phyloP scores from a whole-genome alignment of 2,888 invertebrate genomes.

The Pollenia angustigena region DNA sequence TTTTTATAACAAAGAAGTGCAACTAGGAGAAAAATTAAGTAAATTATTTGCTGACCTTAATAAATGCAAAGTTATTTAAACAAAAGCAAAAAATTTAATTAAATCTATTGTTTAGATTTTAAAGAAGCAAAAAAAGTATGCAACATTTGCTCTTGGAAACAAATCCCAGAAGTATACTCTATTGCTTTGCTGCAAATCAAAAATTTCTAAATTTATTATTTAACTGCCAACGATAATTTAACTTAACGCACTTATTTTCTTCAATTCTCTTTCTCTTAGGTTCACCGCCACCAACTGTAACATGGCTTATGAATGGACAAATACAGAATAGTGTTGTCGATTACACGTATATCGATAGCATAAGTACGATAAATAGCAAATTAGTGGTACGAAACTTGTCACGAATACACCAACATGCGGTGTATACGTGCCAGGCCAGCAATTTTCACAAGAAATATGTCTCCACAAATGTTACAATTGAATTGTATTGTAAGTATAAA shows the following conservation, averaged over 20 bases:
- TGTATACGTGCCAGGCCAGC: slow-evolving; percentile 91
- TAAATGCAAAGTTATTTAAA: too few relatives aligned
- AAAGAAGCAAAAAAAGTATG: too few relatives aligned
- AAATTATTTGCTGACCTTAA: too few relatives aligned
- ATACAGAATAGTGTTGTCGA: slow-evolving; percentile 84
- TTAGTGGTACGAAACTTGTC: slow-evolving; percentile 87
- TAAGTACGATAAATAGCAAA: slow-evolving; percentile 86
- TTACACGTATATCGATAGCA: slow-evolving; percentile 81
- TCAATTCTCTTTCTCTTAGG: slow-evolving; percentile 84
- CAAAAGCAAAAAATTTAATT: too few relatives aligned
- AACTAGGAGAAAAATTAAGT: too few relatives aligned
- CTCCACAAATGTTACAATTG: slow-evolving; percentile 89
- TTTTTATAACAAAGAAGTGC: background rate
- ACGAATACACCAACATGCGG: slow-evolving; percentile 89
- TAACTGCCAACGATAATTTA: too few relatives aligned
- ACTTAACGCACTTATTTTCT: background rate
- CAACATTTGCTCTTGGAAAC: too few relatives aligned
- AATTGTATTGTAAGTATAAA: slow-evolving; percentile 89
- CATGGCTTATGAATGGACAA: slow-evolving; percentile 90
- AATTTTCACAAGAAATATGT: slow-evolving; percentile 87
- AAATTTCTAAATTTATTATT: too few relatives aligned
- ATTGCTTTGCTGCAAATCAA: too few relatives aligned
- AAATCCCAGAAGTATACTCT: too few relatives aligned
- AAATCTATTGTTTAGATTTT: too few relatives aligned
- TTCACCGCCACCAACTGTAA: slow-evolving; percentile 89